A percentile compares a stretch with the other conserved stretches of the same genome.
phyloP scores from a whole-genome alignment of 2,888 invertebrate species.

The Cephus sareptanus region DNA sequence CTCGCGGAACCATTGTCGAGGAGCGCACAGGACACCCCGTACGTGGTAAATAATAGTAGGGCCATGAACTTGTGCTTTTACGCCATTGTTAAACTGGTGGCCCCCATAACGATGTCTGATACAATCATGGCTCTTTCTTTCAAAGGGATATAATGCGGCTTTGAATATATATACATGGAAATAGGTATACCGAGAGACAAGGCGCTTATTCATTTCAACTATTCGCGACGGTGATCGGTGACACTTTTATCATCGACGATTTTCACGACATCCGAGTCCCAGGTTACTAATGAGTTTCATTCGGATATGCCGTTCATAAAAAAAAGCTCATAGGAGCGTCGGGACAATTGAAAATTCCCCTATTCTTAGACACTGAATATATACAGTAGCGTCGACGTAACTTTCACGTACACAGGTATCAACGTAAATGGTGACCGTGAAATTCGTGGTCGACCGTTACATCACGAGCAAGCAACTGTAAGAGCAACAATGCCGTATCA shows the following conservation, averaged over 20 bases:
- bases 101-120: constrained; percentile 26
- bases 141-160: constrained; percentile 28
- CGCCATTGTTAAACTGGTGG: constrained; percentile 33
- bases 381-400: neutral
- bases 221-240: neutral
- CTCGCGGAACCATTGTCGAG: constrained; percentile 45
- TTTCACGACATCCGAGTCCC: neutral
- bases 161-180: constrained; percentile 18
- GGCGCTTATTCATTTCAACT: neutral
- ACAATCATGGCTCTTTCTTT: constrained; percentile 17
- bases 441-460: neutral
- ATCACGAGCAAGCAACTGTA: neutral
- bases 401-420: neutral
- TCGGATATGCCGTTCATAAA: neutral
- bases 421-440: constrained; percentile 1
- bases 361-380: neutral
- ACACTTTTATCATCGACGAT: neutral
- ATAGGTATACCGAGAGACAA: neutral
- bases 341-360: neutral
- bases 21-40: constrained; percentile 36
- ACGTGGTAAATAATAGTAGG: constrained; percentile 56
- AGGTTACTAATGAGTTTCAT: neutral
- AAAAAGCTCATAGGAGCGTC: neutral
- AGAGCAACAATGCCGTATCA: constrained; percentile 2
- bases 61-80: constrained; percentile 60